Evolutionary conservation across 2,113 vertebrate genomes (phyloP).

Genomic region (Pampusana beccarii): DNA sequence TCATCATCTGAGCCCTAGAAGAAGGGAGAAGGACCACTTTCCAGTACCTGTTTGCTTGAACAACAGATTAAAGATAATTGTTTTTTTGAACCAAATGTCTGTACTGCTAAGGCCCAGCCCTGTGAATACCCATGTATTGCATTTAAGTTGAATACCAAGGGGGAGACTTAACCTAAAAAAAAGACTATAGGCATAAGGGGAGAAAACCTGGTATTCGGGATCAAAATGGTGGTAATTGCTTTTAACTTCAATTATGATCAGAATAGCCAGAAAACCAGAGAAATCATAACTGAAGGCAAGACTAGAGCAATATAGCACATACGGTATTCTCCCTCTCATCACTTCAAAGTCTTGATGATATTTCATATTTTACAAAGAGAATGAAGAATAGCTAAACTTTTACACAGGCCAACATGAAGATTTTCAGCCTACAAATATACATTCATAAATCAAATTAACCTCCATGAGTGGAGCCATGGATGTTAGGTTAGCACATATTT

Average conservation of each 20-base stretch:
- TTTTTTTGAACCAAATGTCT: neutral
- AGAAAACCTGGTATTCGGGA: neutral
- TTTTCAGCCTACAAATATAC: neutral
- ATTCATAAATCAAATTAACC: neutral
- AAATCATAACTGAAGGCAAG: neutral
- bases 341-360: neutral
- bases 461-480: neutral
- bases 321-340: neutral
- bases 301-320: neutral
- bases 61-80: rapidly evolving
- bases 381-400: neutral
- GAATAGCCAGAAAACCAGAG: neutral
- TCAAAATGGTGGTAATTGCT: neutral
- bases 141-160: neutral
- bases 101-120: neutral
- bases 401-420: neutral
- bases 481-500: neutral
- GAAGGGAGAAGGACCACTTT: neutral
- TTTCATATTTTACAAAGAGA: neutral
- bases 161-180: neutral
- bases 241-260: neutral
- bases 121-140: neutral
- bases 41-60: neutral
- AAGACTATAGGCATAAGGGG: neutral
- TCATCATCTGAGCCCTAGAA: neutral